Base-by-base conservation (phyloP, 2,888 invertebrate genomes). In the Lasiommata megera region DNA sequence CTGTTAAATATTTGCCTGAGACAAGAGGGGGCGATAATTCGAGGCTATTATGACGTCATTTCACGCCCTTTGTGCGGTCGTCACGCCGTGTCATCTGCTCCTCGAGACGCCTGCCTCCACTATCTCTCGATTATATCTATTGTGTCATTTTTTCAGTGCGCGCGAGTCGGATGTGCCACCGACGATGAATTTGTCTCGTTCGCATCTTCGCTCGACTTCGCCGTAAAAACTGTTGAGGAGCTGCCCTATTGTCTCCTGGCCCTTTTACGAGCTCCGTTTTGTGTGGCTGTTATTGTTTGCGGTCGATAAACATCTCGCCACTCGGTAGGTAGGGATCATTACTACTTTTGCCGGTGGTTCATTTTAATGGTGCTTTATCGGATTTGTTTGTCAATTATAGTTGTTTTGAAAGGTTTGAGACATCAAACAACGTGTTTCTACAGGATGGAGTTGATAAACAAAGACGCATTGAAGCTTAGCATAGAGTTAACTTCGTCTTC, bases 31-130 rank as follows among this genome's bases (percentile, higher is more conserved):
- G 86, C 80, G 90, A 90, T 90, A 90, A 90, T 90, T 88, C 89
- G 89, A 87, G 78, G 84, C 85, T 88, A 90, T 90, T 89, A 90
- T 89, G 90, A 89, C 89, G 89, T 90, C 88, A 89, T 82, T 89
- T 89, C 86, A 86, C 89, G 88, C 88, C 88, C 79, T 88, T 90
- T 90, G 89, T 90, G 80, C 77, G 84, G 79, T 82, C 88, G 87
- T 90, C 88, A 88, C 84, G 77, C 74, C 87, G 83, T 89, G 90
- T 90, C 90, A 90, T 89, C 89, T 89, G 90, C 88, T 88, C 74
- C 83, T 87, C 80, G 84, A 89, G 90, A 88, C 89, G 90, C 88
- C 85, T 88, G 85, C 83, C 82, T 76, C 77, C 60, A 79, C 89
- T 88, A 88, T 89, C 88, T 86, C 82, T 80, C 88, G 88, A 88